Evolutionary conservation across 2,113 vertebrate species (phyloP).

Genomic region (Chlorodrepanis virens): DNA sequence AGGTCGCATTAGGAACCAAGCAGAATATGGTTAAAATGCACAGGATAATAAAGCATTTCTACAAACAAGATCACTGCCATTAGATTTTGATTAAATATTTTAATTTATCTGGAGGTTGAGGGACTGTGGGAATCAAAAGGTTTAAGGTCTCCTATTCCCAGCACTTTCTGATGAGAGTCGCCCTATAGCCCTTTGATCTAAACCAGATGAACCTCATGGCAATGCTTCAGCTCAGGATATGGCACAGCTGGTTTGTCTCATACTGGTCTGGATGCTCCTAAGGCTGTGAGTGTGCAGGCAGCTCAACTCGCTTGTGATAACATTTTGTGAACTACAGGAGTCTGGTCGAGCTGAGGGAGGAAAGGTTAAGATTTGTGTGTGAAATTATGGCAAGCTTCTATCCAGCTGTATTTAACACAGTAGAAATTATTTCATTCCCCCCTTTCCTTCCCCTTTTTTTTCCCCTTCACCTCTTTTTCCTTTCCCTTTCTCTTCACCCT

Average conservation of each 20-base stretch:
- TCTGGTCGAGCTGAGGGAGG: background rate
- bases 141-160: conserved; percentile 8
- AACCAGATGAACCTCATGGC: conserved; percentile 37
- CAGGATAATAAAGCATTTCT: conserved; percentile 70
- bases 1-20: conserved; percentile 72
- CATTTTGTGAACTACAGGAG: conserved; percentile 2
- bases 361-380: background rate
- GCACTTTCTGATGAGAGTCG: background rate
- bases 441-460: background rate
- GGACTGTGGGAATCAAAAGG: conserved; percentile 15
- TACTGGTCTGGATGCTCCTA: background rate
- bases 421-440: background rate
- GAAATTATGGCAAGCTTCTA: background rate
- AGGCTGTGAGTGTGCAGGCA: background rate
- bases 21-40: conserved; percentile 67
- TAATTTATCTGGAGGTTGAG: conserved; percentile 66
- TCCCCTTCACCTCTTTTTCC: background rate
- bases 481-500: background rate
- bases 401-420: background rate
- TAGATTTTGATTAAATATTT: conserved; percentile 79
- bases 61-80: conserved; percentile 72
- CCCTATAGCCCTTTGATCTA: conserved; percentile 4
- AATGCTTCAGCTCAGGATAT: background rate
- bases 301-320: background rate
- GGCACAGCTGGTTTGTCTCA: conserved; percentile 47